Evolutionary conservation across 2,888 invertebrate genomes (phyloP), one percentile per base, ranked within the genome.

Genomic region (Meandrusa payeni): DNA sequence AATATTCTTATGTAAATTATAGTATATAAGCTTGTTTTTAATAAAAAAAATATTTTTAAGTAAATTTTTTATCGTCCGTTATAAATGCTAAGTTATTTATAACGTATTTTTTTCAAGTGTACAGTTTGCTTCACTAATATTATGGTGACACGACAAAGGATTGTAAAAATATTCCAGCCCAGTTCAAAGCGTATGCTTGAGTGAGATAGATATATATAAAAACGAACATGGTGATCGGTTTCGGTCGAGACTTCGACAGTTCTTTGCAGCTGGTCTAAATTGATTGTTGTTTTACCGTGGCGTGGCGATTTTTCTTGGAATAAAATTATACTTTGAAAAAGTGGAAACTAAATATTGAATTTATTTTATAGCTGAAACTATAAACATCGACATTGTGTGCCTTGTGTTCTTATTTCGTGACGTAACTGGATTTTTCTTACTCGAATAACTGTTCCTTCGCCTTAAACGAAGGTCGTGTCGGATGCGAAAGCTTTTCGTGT

Each of bases 351-450:
- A 42, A 4, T 17, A 28, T 41, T 47, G 17, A 24, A 23, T 38
- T 39, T 33, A 27, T 22, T 26, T 37, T 42, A 38, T 23, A 37
- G 49, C 48, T 48, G 46, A 45, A 42, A 38, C 48, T 48, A 47
- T 55, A 54, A 61, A 51, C 57, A 61, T 55, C 55, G 50, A 50
- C 50, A 44, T 48, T 48, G 55, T 55, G 53, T 50, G 52, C 58
- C 53, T 54, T 54, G 57, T 60, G 54, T 50, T 65, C 63, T 49
- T 48, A 49, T 67, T 66, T 48, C 63, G 73, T 87, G 86, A 87
- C 86, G 86, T 86, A 87, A 87, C 73, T 77, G 64, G 64, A 73
- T 66, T 74, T 74, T 55, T 62, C 55, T 59, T 57, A 48, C 45
- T 46, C 50, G 47, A 48, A 40, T 73, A 75, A 72, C 69, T 71